phyloP scores from a whole-genome alignment of 2,797 vertebrate genomes.

The Halcyon chelicuti region DNA sequence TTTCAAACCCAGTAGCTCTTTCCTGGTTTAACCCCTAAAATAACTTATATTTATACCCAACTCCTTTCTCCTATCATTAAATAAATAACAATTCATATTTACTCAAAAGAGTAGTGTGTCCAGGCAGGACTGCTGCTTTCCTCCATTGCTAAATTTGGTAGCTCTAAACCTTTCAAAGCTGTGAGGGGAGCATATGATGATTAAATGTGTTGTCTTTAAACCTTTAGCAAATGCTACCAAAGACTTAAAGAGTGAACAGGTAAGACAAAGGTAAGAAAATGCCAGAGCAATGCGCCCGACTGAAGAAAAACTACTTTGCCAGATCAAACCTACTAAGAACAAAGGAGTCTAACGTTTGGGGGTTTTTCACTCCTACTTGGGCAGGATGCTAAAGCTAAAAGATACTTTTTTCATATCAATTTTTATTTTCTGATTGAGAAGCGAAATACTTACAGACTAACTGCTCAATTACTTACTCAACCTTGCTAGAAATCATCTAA shows the following conservation, averaged over 20 bases:
- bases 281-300: neutral
- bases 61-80: neutral
- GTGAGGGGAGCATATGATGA: fast-evolving
- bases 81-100: neutral
- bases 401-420: neutral
- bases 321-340: neutral
- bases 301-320: neutral
- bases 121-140: neutral
- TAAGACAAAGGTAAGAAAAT: neutral
- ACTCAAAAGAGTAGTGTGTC: neutral
- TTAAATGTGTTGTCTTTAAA: neutral
- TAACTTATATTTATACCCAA: neutral
- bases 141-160: neutral
- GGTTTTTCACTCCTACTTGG: neutral
- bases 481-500: neutral
- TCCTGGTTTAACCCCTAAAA: neutral
- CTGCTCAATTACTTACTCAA: neutral
- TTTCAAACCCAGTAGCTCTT: neutral
- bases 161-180: neutral
- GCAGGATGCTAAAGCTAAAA: neutral
- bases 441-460: neutral
- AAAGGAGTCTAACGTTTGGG: neutral
- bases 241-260: neutral
- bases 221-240: neutral
- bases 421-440: neutral